Conservation (phyloP, 53 echinoderm and acorn worm species). For the Echinometra lucunter region DNA sequence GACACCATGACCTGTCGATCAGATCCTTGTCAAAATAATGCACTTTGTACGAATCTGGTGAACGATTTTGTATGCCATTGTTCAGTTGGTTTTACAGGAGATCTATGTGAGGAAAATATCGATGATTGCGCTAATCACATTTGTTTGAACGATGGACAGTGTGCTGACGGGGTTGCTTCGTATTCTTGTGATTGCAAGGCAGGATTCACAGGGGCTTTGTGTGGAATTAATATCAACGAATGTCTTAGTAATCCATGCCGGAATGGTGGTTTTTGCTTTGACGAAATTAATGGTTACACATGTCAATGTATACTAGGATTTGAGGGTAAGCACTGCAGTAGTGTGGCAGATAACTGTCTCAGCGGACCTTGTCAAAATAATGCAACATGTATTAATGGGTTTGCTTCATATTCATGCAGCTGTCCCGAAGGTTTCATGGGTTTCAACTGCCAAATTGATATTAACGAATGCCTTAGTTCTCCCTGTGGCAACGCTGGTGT, state of each 20-base stretch:
- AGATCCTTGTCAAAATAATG: constrained; percentile 61
- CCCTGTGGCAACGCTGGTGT: constrained; percentile 72
- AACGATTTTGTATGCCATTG: constrained; percentile 73
- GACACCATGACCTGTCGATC: constrained; percentile 51
- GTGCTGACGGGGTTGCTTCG: constrained; percentile 79
- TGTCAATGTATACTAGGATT: constrained; percentile 63
- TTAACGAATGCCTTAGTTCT: constrained; percentile 80
- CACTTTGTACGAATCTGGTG: constrained; percentile 11
- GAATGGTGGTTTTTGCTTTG: constrained; percentile 64
- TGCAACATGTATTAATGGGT: constrained; percentile 60
- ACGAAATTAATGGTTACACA: constrained; percentile 56
- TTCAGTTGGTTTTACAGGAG: constrained; percentile 75
- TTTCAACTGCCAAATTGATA: constrained; percentile 79
- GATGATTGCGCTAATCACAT: constrained; percentile 78
- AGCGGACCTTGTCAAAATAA: constrained; percentile 37
- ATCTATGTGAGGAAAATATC: constrained; percentile 80
- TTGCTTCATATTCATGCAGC: constrained; percentile 61
- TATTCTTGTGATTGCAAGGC: constrained; percentile 81
- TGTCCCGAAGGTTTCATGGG: constrained; percentile 85
- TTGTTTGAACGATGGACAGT: constrained; percentile 79
- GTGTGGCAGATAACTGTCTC: constrained; percentile 48
- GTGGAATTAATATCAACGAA: constrained; percentile 66
- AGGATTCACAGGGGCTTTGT: constrained; percentile 64
- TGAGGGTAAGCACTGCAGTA: constrained; percentile 55
- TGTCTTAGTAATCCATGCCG: constrained; percentile 65